phyloP scores from a whole-genome alignment of 2,888 invertebrate species.

The Melanophora roralis region DNA sequence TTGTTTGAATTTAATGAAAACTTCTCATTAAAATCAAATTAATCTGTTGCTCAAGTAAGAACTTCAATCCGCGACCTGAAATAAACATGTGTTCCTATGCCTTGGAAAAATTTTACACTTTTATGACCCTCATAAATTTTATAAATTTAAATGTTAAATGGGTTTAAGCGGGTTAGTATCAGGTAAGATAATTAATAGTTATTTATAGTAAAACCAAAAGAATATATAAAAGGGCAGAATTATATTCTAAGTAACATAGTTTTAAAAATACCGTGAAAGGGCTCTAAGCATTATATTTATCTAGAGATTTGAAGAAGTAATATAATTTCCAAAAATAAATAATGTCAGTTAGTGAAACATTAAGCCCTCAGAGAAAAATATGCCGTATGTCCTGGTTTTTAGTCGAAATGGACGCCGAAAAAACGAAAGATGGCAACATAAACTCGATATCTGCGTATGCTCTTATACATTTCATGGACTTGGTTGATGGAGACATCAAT shows the following conservation, averaged over 20 bases:
- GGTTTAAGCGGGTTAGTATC: neutral
- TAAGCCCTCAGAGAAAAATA: neutral
- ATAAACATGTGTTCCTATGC: neutral
- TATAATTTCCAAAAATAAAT: no score
- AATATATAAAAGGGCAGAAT: neutral
- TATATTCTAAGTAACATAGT: neutral
- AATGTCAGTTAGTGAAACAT: neutral
- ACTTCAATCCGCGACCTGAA: neutral
- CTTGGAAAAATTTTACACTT: neutral
- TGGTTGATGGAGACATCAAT: constrained; percentile 66
- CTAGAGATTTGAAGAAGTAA: no score
- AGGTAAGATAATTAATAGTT: neutral
- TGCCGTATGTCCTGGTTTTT: constrained; percentile 71
- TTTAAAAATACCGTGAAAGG: constrained; percentile 17
- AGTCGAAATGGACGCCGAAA: constrained; percentile 68
- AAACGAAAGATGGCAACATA: constrained; percentile 44
- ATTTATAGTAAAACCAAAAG: neutral
- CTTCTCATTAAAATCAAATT: neutral
- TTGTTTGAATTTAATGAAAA: neutral
- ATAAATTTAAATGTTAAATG: neutral
- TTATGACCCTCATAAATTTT: neutral
- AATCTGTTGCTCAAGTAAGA: neutral
- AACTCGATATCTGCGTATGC: constrained; percentile 59
- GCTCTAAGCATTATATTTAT: neutral
- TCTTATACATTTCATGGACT: constrained; percentile 70